Conservation (phyloP, 23 tunicate genomes). For the Phallusia fumigata region DNA sequence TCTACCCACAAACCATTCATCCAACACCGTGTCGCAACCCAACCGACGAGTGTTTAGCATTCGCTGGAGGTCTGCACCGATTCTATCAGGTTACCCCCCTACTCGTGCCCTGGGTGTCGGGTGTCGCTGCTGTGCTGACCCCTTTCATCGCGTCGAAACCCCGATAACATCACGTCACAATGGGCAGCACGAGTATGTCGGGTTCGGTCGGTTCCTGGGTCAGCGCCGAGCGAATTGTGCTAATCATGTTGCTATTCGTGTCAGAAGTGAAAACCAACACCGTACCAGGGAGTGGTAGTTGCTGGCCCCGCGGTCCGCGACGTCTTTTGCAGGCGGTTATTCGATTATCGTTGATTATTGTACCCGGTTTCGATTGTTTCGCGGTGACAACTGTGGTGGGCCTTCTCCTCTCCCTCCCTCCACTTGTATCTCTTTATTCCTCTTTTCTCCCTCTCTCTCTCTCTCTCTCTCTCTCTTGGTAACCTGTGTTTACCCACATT, state of each 20-base stretch:
- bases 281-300: no score
- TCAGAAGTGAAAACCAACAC: not conserved
- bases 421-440: not conserved
- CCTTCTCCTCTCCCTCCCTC: not conserved
- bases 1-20: no score
- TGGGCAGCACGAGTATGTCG: not conserved
- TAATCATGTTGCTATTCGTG: slow-evolving; percentile 1
- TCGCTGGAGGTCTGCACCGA: not conserved
- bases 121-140: not conserved
- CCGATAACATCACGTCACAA: not conserved
- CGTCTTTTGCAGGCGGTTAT: not conserved
- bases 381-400: not conserved
- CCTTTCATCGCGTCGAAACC: not conserved
- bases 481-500: no score
- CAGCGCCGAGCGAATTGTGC: not conserved
- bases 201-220: not conserved
- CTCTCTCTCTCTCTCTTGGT: no score
- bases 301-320: not conserved
- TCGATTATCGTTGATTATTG: slow-evolving; percentile 3
- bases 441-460: no score
- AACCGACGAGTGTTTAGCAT: not conserved
- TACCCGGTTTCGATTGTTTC: not conserved
- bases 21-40: no score
- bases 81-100: not conserved
- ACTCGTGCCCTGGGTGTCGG: not conserved